A percentile compares a stretch with the other conserved stretches of the same genome.
These are phyloP conservation scores for Odobenus rosmarus DNA, from an alignment of 2,113 vertebrate species.

Conservation along the genomic window DNA sequence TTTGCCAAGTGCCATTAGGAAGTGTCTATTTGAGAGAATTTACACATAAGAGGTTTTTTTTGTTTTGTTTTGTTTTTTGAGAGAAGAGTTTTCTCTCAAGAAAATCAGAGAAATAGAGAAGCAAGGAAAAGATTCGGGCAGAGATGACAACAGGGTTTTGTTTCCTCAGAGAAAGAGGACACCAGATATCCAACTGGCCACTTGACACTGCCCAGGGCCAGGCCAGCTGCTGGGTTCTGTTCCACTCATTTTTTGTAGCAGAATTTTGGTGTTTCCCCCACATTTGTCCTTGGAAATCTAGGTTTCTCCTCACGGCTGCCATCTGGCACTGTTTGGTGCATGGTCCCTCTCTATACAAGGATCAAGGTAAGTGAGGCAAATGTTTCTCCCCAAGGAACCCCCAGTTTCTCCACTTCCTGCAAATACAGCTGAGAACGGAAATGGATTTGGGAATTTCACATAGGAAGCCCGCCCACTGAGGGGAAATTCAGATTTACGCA, in stretches of 20 bases:
- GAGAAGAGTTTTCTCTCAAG: background rate
- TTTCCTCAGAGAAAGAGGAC: background rate
- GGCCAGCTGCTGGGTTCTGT: background rate
- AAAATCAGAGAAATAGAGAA: background rate
- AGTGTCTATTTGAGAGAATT: background rate
- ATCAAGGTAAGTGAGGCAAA: background rate
- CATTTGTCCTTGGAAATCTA: conserved; percentile 8
- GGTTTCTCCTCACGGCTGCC: background rate
- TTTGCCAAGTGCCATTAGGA: accelerated
- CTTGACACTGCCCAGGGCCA: background rate
- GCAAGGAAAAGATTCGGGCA: background rate
- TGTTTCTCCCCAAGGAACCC: background rate
- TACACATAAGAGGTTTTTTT: background rate
- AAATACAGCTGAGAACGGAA: background rate
- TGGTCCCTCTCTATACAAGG: background rate
- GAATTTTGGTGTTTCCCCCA: background rate
- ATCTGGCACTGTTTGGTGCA: background rate
- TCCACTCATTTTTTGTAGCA: background rate
- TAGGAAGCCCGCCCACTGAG: background rate
- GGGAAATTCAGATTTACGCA: background rate
- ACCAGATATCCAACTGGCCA: background rate
- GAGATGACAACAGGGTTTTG: background rate
- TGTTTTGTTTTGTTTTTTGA: background rate
- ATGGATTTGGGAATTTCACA: too few relatives aligned
- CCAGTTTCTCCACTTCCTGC: background rate